Evolutionary conservation across 2,797 vertebrate genomes (phyloP).

Genomic region (Squalus acanthias): DNA sequence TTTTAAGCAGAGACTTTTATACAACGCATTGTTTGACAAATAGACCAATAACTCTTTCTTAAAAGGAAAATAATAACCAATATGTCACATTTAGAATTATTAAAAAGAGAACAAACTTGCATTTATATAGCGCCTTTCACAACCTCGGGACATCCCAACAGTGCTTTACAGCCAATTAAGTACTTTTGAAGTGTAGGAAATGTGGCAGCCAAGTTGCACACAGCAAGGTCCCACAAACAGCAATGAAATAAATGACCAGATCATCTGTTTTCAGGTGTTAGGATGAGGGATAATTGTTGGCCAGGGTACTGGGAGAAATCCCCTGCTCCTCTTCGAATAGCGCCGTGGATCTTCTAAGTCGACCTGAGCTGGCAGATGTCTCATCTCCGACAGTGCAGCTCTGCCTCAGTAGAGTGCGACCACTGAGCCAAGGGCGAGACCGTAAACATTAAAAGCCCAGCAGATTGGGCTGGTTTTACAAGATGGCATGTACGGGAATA

Average conservation of each 20-base stretch:
- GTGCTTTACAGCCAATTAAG: neutral
- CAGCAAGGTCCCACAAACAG: neutral
- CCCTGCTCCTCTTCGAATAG: neutral
- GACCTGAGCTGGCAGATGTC: neutral
- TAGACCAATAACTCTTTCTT: neutral
- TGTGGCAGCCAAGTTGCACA: neutral
- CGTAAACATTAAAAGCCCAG: neutral
- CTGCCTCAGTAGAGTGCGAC: neutral
- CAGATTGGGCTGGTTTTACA: no score
- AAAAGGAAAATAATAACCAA: neutral
- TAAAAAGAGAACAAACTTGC: neutral
- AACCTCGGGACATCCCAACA: neutral
- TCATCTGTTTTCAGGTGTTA: neutral
- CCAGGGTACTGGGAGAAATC: neutral
- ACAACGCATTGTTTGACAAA: neutral
- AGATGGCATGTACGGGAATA: neutral
- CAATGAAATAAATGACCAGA: neutral
- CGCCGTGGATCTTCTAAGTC: neutral
- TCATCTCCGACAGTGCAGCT: neutral
- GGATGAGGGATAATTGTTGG: neutral
- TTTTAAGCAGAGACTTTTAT: neutral
- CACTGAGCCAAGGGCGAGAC: neutral
- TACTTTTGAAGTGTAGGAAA: neutral
- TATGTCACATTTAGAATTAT: neutral
- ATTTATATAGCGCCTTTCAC: neutral